Conservation (phyloP, 1,140 invertebrate genomes). For the Drosophila seguyi region DNA sequence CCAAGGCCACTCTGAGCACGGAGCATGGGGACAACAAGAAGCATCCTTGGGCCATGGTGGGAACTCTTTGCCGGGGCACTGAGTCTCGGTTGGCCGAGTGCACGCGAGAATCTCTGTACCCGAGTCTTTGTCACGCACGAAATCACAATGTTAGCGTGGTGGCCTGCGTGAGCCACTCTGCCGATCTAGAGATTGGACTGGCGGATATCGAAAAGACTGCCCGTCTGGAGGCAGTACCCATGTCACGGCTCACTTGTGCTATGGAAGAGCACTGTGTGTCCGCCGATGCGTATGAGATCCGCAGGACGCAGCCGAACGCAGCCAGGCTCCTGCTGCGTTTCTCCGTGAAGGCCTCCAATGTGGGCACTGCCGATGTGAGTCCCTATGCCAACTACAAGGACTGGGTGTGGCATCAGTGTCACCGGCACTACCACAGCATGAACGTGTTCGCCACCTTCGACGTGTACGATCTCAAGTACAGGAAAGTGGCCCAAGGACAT, state of each 20-base stretch:
- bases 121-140: conserved; percentile 84
- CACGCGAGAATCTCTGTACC: conserved; percentile 86
- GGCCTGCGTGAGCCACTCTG: conserved; percentile 89
- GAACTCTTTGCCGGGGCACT: conserved; percentile 91
- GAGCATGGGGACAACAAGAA: conserved; percentile 88
- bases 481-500: conserved; percentile 95
- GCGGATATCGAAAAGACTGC: conserved; percentile 91
- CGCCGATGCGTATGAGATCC: conserved; percentile 91
- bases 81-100: conserved; percentile 90
- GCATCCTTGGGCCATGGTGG: conserved; percentile 88
- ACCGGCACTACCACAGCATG: conserved; percentile 99
- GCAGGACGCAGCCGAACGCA: conserved; percentile 76
- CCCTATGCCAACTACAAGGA: conserved; percentile 94
- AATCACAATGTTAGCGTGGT: conserved; percentile 90
- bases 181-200: conserved; percentile 94
- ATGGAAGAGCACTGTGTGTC: conserved; percentile 98
- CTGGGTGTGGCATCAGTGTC: conserved; percentile 99
- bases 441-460: conserved; percentile 98
- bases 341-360: conserved; percentile 92
- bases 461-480: conserved; percentile 90
- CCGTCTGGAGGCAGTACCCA: conserved; percentile 93
- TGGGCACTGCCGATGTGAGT: conserved; percentile 95
- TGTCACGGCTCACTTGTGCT: conserved; percentile 95
- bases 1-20: conserved; percentile 87
- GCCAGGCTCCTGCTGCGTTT: conserved; percentile 69